A percentile compares a stretch with the other conserved stretches of the same genome.
Conservation (phyloP, 2,797 vertebrate species). For the Sphaeramia orbicularis region DNA sequence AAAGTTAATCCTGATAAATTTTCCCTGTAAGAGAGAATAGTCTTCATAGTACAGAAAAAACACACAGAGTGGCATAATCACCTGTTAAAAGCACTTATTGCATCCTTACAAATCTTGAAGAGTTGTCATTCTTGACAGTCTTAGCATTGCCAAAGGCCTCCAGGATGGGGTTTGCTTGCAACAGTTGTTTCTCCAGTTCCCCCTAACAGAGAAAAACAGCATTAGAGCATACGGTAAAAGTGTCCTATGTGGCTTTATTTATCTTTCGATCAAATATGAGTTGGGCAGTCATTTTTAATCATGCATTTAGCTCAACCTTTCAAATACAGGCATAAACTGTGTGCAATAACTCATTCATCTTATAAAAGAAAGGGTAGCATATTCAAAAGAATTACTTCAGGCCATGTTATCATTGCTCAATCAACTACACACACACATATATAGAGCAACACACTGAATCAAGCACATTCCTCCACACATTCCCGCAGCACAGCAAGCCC, state of each 20-base stretch:
- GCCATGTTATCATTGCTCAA: conserved; percentile 44
- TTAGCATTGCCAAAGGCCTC: conserved; percentile 99
- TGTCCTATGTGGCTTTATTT: no score
- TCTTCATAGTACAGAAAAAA: neutral
- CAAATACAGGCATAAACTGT: neutral
- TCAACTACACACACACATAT: conserved; percentile 10
- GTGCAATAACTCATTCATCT: conserved; percentile 1
- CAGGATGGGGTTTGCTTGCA: conserved; percentile 98
- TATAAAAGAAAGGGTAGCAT: conserved; percentile 1
- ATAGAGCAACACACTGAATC: conserved; percentile 20
- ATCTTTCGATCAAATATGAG: neutral
- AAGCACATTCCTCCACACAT: conserved; percentile 56
- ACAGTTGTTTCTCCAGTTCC: conserved; percentile 95
- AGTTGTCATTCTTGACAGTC: conserved; percentile 99
- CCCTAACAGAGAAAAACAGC: conserved; percentile 82
- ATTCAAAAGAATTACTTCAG: conserved; percentile 36
- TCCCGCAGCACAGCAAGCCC: conserved; percentile 56
- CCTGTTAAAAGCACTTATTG: neutral
- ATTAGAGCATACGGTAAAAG: neutral
- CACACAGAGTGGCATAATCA: neutral
- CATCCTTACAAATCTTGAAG: conserved; percentile 95
- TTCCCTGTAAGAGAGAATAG: conserved; percentile 75
- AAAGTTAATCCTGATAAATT: conserved; percentile 89
- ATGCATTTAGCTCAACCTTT: conserved; percentile 28
- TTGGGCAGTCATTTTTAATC: conserved; percentile 15